Evolutionary conservation across 2,113 vertebrate species (phyloP).

Genomic region (Calidris pygmaea): DNA sequence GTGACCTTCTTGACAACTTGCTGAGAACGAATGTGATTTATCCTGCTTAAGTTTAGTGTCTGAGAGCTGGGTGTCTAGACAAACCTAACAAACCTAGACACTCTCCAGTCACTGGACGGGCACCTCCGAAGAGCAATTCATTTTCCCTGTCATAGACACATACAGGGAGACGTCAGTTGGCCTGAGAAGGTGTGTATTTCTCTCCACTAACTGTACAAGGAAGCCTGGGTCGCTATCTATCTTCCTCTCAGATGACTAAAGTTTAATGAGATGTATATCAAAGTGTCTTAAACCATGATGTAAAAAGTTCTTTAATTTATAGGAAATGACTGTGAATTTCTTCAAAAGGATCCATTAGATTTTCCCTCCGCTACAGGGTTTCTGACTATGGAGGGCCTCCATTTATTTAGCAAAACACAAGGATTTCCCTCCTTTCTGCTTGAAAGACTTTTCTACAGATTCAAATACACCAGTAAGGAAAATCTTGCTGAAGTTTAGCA

Average conservation of each 20-base stretch:
- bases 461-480: not conserved
- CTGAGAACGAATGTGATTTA: not conserved
- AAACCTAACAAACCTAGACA: not conserved
- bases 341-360: not conserved
- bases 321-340: not conserved
- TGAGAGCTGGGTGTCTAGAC: conserved; percentile 10
- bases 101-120: not conserved
- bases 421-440: not conserved
- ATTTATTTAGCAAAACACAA: not conserved
- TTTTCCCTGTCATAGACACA: not conserved
- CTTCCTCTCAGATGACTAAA: not conserved
- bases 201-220: not conserved
- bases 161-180: not conserved
- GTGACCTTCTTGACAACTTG: not conserved
- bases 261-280: not conserved
- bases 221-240: not conserved
- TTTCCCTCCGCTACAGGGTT: not conserved
- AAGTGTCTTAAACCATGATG: not conserved
- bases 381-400: not conserved
- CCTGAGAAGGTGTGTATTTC: not conserved
- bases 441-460: not conserved
- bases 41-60: not conserved
- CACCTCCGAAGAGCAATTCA: not conserved
- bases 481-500: not conserved
- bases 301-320: not conserved